Base-by-base conservation (phyloP, 2,113 vertebrate genomes). In the Solea senegalensis region DNA sequence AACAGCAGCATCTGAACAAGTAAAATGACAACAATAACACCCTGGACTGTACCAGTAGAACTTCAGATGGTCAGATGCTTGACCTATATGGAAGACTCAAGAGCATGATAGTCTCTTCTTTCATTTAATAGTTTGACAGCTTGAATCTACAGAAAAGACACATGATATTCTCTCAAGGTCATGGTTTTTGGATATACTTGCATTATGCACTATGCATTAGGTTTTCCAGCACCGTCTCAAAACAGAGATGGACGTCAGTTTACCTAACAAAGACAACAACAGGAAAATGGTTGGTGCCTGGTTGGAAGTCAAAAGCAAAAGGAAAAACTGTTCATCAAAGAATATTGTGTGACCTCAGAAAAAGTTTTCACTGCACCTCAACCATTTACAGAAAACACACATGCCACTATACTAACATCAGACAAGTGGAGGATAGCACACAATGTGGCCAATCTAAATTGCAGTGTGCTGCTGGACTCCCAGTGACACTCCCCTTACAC, bases 371-470 rank as follows among this genome's bases (percentile, higher is more conserved):
- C 8, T 50, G 44, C 51, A 41, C 16, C 10, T 46, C 3, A 41
- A 53, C n/a, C 15, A 60, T 46, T 40, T 28, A 34, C 21, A 21
- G 28, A 2, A 2, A n/a, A 28, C 44, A 65, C 1, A 2, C 40
- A 0, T 48, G 9, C 8, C 15, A 44, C 50, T 48, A 45, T 67
- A 69, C 62, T 72, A 14, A 50, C 58, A 26, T 49, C 60, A 69
- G 60, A 81, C 67, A 56, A n/a, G 53, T 0, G 69, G 40, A 71
- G 67, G 45, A 81, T 7, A 26, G 51, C 4, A 28, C 70, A 76
- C 69, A 74, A 72, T 34, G 46, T 76, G 43, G 73, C 69, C 67
- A 64, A 72, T 28, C 3, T 15, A 74, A 77, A 69, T 80, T 46
- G 52, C 54, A 65, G 62, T 5, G 61, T 3, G 1, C 53, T 40